Evolutionary conservation across 2,113 vertebrate genomes (phyloP).

Genomic region (Cololabis saira): DNA sequence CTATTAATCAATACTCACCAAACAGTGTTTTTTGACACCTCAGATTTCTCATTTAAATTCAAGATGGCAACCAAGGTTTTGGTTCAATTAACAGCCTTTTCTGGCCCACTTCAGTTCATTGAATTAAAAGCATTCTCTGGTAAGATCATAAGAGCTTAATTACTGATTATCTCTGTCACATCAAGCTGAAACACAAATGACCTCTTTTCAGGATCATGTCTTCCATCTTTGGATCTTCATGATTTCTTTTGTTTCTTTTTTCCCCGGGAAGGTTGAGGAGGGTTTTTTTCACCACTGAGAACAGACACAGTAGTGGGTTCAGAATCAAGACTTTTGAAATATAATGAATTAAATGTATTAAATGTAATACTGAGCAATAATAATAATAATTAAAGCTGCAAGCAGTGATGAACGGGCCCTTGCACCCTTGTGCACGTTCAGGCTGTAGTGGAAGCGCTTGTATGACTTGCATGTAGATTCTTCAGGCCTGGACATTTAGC

Average conservation of each 20-base stretch:
- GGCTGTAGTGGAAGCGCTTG: too few relatives aligned
- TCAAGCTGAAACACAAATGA: neutral
- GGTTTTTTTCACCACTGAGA: neutral
- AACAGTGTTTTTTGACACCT: too few relatives aligned
- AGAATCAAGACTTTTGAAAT: neutral
- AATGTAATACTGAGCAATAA: too few relatives aligned
- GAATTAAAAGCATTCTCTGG: conserved; percentile 58
- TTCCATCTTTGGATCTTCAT: neutral
- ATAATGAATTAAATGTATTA: neutral
- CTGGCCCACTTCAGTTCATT: conserved; percentile 21
- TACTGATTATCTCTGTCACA: neutral
- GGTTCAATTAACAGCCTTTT: conserved; percentile 22
- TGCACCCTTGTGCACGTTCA: too few relatives aligned
- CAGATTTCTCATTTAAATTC: conserved; percentile 35
- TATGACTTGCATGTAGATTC: too few relatives aligned
- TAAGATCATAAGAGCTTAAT: conserved; percentile 45
- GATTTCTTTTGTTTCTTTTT: conserved; percentile 14
- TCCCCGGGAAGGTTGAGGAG: neutral
- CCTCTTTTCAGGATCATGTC: conserved; percentile 14
- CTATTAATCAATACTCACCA: neutral
- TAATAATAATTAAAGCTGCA: neutral
- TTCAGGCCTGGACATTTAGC: too few relatives aligned
- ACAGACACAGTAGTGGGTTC: neutral
- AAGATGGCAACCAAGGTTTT: conserved; percentile 1
- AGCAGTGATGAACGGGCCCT: neutral